Evolutionary conservation across 2,113 vertebrate species (phyloP).

Genomic region (human (Homo sapiens)): DNA sequence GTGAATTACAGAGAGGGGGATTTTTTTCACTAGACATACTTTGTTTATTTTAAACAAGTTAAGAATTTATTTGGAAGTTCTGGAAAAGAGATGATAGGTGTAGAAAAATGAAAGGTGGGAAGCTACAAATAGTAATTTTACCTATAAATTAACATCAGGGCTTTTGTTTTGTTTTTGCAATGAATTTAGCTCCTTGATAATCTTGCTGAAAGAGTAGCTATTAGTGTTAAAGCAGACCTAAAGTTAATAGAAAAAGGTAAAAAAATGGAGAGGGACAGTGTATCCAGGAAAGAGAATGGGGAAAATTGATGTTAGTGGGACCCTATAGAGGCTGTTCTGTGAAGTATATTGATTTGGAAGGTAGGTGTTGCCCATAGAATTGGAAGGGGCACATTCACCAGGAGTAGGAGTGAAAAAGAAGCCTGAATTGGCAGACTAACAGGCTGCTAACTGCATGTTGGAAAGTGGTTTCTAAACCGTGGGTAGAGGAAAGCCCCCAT

Average conservation of each 20-base stretch:
- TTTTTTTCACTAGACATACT: not conserved
- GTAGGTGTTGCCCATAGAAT: not conserved
- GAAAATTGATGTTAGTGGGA: not conserved
- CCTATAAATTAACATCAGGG: not conserved
- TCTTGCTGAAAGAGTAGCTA: not conserved
- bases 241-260: not conserved
- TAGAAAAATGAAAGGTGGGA: not conserved
- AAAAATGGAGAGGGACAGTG: not conserved
- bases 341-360: conserved; percentile 1
- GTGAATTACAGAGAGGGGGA: not conserved
- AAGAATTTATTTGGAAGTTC: conserved; percentile 10
- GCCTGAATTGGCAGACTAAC: not conserved
- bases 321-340: not conserved
- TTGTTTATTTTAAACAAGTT: not conserved
- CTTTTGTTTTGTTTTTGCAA: not conserved
- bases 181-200: not conserved
- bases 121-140: conserved; percentile 12
- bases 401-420: not conserved
- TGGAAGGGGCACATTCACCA: not conserved
- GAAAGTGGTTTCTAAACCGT: not conserved
- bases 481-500: not conserved
- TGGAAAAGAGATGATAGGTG: not conserved
- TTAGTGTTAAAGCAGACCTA: not conserved
- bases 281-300: not conserved
- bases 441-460: not conserved